These are phyloP conservation scores for Mermis nigrescens DNA, from an alignment of 2,888 invertebrate genomes.

Conservation along the genomic window DNA sequence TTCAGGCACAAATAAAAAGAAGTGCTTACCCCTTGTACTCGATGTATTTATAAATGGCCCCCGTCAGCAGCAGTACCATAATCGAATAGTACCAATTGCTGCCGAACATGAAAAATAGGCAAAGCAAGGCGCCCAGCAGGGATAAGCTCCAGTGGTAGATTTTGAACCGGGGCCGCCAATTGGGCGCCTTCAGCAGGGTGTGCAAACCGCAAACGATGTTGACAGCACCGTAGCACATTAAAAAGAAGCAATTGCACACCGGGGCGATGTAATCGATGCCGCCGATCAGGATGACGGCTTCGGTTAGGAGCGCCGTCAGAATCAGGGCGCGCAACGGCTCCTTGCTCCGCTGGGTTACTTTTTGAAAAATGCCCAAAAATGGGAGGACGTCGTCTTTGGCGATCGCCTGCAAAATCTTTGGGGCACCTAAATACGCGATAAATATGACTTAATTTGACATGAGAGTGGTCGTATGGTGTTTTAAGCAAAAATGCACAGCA, in stretches of 20 bases:
- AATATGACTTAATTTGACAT: too few species aligned
- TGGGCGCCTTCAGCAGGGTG: conserved; percentile 74
- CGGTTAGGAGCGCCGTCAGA: conserved; percentile 50
- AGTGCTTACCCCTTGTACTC: conserved; percentile 73
- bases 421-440: conserved; percentile 35
- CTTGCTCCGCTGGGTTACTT: conserved; percentile 76
- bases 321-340: conserved; percentile 87
- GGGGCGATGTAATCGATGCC: conserved; percentile 50
- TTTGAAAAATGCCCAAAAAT: conserved; percentile 72
- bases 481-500: too few species aligned
- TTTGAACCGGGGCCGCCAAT: conserved; percentile 93
- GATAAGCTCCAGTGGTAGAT: conserved; percentile 93
- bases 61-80: conserved; percentile 77
- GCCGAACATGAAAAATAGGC: conserved; percentile 94
- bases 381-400: conserved; percentile 94
- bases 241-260: conserved; percentile 52
- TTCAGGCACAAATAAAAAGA: neutral
- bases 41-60: conserved; percentile 85
- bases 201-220: conserved; percentile 95
- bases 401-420: conserved; percentile 58
- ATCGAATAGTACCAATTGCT: conserved; percentile 89
- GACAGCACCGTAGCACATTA: conserved; percentile 99
- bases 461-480: too few species aligned
- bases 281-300: conserved; percentile 12
- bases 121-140: conserved; percentile 61